Percentiles rank a stretch among this genome's conserved stretches.
These are phyloP conservation scores for Corythornis vintsioides DNA, from an alignment of 2,113 vertebrate genomes.

Conservation along the genomic window DNA sequence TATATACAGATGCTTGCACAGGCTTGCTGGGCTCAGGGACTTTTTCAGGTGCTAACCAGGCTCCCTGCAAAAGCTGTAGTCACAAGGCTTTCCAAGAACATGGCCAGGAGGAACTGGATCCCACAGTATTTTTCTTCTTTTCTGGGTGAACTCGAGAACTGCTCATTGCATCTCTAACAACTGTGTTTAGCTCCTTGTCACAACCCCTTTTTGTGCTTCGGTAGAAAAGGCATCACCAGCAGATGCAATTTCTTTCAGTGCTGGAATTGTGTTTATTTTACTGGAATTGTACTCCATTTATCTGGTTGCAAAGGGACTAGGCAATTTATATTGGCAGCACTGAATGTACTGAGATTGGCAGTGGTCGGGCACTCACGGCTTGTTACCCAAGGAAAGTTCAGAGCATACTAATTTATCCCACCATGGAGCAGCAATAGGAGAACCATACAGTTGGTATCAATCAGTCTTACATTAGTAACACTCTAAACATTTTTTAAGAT, in stretches of 20 bases:
- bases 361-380: not conserved
- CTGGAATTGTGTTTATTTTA: conserved; percentile 53
- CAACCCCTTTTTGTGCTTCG: not conserved
- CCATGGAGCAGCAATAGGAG: not conserved
- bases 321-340: conserved; percentile 48
- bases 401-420: conserved; percentile 29
- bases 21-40: not conserved
- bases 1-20: not conserved
- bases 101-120: not conserved
- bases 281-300: conserved; percentile 42
- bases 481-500: conserved; percentile 44
- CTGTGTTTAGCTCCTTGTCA: conserved; percentile 39
- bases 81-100: not conserved
- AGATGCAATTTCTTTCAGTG: conserved; percentile 42
- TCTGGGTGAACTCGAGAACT: not conserved
- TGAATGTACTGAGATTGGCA: conserved; percentile 25
- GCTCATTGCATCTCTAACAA: not conserved
- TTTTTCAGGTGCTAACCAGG: not conserved
- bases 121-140: not conserved
- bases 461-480: conserved; percentile 33
- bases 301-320: conserved; percentile 27
- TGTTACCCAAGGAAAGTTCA: conserved; percentile 45
- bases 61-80: not conserved
- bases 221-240: conserved; percentile 23
- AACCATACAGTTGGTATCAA: not conserved